Conservation (phyloP, 2,888 invertebrate genomes). For the Ditylenchus weischeri region DNA sequence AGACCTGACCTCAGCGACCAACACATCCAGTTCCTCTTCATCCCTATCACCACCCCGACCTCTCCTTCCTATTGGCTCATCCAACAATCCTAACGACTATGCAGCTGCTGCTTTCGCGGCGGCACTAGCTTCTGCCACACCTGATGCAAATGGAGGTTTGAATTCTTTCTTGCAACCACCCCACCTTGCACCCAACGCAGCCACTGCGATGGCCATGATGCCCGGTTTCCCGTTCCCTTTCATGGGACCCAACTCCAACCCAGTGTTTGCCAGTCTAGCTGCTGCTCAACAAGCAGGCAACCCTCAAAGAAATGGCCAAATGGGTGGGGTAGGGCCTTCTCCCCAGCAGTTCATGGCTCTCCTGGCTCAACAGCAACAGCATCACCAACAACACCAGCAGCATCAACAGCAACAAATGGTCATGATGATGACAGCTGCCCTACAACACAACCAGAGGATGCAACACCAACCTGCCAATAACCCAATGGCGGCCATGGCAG, state of each 20-base stretch:
- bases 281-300: neutral
- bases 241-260: conserved; percentile 2
- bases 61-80: neutral
- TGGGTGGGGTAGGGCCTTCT: neutral
- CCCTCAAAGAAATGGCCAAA: neutral
- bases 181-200: neutral
- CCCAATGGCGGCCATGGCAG: too few relatives aligned
- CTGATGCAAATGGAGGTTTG: neutral
- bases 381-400: conserved; percentile 5
- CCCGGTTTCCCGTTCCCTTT: conserved; percentile 3
- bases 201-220: neutral
- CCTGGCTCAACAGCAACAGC: conserved; percentile 2
- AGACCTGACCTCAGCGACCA: conserved; percentile 6
- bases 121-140: neutral
- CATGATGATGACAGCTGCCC: conserved; percentile 7
- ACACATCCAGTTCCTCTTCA: conserved; percentile 6
- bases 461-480: too few relatives aligned
- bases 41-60: neutral
- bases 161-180: neutral
- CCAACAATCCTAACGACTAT: neutral
- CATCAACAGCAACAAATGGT: neutral
- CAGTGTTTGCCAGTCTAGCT: neutral
- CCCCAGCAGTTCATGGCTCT: conserved; percentile 8
- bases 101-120: neutral
- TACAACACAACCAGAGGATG: too few relatives aligned